phyloP scores from a whole-genome alignment of 2,888 invertebrate species.

The Notocelia uddmanniana region DNA sequence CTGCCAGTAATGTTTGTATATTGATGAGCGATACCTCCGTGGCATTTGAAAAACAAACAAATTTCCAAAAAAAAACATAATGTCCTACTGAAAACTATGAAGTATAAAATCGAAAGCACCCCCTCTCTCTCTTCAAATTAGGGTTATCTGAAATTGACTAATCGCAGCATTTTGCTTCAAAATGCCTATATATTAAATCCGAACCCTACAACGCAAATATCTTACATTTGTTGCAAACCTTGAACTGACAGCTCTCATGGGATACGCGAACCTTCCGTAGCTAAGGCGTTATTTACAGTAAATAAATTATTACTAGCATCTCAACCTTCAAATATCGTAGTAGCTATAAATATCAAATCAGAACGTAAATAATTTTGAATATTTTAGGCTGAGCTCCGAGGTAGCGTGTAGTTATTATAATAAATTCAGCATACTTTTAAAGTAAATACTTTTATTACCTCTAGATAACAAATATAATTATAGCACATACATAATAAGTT shows the following conservation, averaged over 20 bases:
- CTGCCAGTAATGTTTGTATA: not conserved
- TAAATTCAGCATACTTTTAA: no score
- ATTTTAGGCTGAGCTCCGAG: no score
- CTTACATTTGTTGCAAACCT: not conserved
- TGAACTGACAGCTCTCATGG: constrained; percentile 27
- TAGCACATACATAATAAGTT: no score
- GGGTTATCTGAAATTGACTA: not conserved
- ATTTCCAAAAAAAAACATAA: no score
- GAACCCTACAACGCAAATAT: not conserved
- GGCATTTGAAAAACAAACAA: no score
- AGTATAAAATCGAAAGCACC: no score
- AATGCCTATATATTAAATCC: not conserved
- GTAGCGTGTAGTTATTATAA: no score
- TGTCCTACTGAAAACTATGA: no score
- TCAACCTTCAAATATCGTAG: not conserved
- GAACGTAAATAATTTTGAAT: constrained; percentile 3
- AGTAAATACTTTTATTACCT: no score
- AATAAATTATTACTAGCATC: constrained; percentile 23
- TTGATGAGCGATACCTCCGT: no score
- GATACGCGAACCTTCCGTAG: constrained; percentile 17
- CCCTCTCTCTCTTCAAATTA: no score
- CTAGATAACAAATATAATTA: no score
- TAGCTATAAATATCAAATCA: constrained; percentile 22
- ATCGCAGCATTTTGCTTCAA: not conserved
- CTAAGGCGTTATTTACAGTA: constrained; percentile 17